Conservation (phyloP, 2,797 vertebrate species). For the Eremophila alpestris region DNA sequence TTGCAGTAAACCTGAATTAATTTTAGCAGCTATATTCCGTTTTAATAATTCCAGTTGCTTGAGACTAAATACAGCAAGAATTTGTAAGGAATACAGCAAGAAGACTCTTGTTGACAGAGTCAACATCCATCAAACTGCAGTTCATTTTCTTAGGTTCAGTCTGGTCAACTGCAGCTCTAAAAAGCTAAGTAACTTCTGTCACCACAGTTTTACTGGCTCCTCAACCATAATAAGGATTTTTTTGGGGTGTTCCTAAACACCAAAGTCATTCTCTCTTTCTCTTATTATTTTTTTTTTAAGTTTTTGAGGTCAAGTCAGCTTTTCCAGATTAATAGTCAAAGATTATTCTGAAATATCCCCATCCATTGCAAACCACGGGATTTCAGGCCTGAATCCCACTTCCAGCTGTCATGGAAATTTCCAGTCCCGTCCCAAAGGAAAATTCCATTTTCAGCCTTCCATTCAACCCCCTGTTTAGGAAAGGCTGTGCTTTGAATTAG, state of each 20-base stretch:
- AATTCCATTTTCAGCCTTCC: constrained; percentile 30
- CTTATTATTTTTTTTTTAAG: rapidly evolving
- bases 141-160: neutral
- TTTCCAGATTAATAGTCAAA: constrained; percentile 36
- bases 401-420: constrained; percentile 57
- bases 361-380: neutral
- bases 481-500: neutral
- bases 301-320: constrained; percentile 24
- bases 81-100: neutral
- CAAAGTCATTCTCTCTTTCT: neutral
- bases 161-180: neutral
- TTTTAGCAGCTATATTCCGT: neutral
- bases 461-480: neutral
- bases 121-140: neutral
- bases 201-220: neutral
- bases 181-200: neutral
- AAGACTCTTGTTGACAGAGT: neutral
- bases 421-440: constrained; percentile 32
- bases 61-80: neutral
- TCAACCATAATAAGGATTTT: neutral
- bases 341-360: constrained; percentile 31
- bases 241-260: neutral
- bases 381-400: constrained; percentile 21
- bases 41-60: neutral
- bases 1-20: constrained; percentile 8